phyloP scores from a whole-genome alignment of 2,797 vertebrate genomes.

The Amblyraja radiata region DNA sequence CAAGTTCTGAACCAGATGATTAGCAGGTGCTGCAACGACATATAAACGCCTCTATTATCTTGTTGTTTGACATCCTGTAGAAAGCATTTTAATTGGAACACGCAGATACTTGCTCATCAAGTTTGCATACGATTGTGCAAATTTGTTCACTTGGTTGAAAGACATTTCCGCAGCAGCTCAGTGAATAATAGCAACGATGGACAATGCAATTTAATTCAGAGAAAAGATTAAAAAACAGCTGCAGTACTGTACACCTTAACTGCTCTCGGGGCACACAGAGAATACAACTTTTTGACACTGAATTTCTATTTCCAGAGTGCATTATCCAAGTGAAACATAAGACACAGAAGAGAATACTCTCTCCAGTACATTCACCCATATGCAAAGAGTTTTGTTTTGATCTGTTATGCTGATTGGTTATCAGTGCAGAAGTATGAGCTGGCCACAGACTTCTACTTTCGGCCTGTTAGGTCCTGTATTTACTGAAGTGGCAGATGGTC shows the following conservation, averaged over 20 bases:
- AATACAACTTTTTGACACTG: constrained; percentile 10
- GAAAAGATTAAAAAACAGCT: neutral
- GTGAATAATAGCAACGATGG: neutral
- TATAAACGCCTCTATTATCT: constrained; percentile 11
- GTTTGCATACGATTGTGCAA: constrained; percentile 23
- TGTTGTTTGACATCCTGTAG: neutral
- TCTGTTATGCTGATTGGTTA: constrained; percentile 9
- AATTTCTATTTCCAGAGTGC: neutral
- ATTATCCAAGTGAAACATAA: neutral
- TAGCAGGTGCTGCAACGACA: constrained; percentile 28
- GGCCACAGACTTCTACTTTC: constrained; percentile 1
- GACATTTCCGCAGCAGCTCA: neutral
- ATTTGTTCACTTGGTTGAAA: constrained; percentile 12
- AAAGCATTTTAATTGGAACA: constrained; percentile 27
- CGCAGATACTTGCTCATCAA: constrained; percentile 7
- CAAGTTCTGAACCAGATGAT: constrained; percentile 11
- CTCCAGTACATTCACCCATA: neutral
- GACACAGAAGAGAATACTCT: neutral
- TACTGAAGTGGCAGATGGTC: constrained; percentile 71
- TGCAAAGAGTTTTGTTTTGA: neutral
- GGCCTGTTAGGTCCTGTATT: constrained; percentile 59
- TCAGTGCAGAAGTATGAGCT: neutral
- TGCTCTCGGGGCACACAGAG: neutral
- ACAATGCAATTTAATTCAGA: neutral
- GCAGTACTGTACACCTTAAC: neutral